These are phyloP conservation scores for Meriones unguiculatus DNA, from an alignment of 2,113 vertebrate genomes.

Conservation along the genomic window DNA sequence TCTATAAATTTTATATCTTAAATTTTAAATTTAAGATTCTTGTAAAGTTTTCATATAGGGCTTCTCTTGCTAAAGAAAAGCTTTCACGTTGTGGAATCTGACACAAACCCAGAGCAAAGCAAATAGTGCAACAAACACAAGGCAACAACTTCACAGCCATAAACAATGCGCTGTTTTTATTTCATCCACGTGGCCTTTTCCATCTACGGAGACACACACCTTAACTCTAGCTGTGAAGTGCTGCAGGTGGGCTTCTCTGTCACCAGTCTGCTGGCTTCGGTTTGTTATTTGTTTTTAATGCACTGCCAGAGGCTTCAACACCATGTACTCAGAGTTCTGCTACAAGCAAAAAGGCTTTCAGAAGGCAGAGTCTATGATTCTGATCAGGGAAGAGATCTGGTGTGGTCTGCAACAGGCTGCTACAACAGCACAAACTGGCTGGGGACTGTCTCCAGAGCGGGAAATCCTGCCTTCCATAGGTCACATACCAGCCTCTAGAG, in stretches of 20 bases:
- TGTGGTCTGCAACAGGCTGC: not conserved
- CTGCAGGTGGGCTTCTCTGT: not conserved
- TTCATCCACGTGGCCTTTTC: accelerated
- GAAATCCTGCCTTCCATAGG: not conserved
- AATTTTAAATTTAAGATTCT: slow-evolving; percentile 24
- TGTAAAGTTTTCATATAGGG: not conserved
- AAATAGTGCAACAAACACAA: accelerated
- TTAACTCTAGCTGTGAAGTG: accelerated
- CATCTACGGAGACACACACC: accelerated
- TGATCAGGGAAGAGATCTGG: not conserved
- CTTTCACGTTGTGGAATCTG: not conserved
- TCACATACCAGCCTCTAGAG: not conserved
- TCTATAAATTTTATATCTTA: not conserved
- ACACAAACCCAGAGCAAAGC: not conserved
- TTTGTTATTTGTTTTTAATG: not conserved
- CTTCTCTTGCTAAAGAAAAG: not conserved
- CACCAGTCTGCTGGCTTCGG: not conserved
- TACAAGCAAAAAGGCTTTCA: not conserved
- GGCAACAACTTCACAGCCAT: accelerated
- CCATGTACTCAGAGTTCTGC: not conserved
- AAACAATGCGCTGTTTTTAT: accelerated
- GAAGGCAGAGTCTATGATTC: not conserved
- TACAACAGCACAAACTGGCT: no score
- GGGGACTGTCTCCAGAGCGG: no score
- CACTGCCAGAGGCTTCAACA: not conserved